Conservation (phyloP, 2,113 vertebrate genomes). For the Acinonyx jubatus region DNA sequence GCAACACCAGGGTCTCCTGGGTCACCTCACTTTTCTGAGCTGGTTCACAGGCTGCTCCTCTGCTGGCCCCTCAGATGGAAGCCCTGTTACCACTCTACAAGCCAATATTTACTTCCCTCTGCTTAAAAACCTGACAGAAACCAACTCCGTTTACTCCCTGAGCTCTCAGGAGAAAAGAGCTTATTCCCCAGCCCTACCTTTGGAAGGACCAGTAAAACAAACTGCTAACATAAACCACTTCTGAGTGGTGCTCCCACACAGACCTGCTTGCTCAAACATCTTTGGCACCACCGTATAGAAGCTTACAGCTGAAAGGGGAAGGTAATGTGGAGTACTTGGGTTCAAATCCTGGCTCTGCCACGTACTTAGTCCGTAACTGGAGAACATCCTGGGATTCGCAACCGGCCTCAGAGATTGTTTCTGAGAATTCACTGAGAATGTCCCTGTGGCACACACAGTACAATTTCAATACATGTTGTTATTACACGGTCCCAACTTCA, state of each 20-base stretch:
- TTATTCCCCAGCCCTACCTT: not conserved
- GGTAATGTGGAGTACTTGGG: not conserved
- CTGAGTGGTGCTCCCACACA: not conserved
- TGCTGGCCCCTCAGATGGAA: not conserved
- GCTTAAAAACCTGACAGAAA: not conserved
- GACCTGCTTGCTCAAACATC: not conserved
- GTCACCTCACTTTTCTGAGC: not conserved
- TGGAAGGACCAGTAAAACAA: not conserved
- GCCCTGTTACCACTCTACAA: not conserved
- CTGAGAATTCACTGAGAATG: not conserved
- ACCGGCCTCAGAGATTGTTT: not conserved
- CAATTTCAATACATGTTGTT: not conserved
- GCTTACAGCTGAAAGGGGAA: not conserved
- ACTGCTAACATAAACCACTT: not conserved
- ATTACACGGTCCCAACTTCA: not conserved
- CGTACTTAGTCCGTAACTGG: not conserved
- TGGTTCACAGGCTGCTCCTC: not conserved
- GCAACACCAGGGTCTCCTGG: not conserved
- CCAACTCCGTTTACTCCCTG: not conserved
- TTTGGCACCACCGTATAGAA: not conserved
- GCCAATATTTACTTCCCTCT: not conserved
- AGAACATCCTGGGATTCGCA: not conserved
- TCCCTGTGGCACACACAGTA: not conserved
- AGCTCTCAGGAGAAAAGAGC: not conserved
- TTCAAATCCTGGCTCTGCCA: not conserved